These are phyloP conservation scores for Melopsittacus undulatus DNA, from an alignment of 2,797 vertebrate genomes.

Conservation along the genomic window DNA sequence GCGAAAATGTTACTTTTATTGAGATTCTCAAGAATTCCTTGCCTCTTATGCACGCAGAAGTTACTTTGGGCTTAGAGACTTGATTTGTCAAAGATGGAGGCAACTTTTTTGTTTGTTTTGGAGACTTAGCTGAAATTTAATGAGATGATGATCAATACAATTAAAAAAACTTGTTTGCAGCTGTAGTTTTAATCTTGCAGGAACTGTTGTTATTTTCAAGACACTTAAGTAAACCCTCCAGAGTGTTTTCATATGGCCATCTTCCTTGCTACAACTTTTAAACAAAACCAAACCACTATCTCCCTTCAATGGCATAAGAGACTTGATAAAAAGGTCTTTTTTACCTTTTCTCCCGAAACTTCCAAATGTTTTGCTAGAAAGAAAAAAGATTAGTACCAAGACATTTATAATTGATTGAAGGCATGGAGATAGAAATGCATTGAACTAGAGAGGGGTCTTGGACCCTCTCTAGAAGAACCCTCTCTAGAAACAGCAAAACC, in stretches of 20 bases:
- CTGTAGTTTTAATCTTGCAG: neutral
- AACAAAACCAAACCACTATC: neutral
- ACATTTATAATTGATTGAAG: neutral
- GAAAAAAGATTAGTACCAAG: neutral
- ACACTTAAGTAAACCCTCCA: neutral
- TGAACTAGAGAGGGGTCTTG: neutral
- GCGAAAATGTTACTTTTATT: slow-evolving; percentile 52
- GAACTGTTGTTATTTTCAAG: neutral
- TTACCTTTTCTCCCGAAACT: neutral
- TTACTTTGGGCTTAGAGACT: neutral
- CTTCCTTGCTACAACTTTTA: neutral
- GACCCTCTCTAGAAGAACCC: neutral
- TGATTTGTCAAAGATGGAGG: neutral
- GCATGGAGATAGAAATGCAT: neutral
- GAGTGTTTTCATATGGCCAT: neutral
- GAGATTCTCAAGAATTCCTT: slow-evolving; percentile 51
- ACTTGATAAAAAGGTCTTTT: neutral
- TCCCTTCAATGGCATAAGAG: neutral
- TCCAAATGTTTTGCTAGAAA: neutral
- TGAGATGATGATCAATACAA: neutral
- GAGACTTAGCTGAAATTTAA: neutral
- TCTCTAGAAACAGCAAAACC: neutral
- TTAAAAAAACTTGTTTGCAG: neutral
- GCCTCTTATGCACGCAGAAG: neutral
- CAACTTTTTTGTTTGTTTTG: neutral